phyloP scores from a whole-genome alignment of 2,113 vertebrate genomes.

The Elanus axillaris region DNA sequence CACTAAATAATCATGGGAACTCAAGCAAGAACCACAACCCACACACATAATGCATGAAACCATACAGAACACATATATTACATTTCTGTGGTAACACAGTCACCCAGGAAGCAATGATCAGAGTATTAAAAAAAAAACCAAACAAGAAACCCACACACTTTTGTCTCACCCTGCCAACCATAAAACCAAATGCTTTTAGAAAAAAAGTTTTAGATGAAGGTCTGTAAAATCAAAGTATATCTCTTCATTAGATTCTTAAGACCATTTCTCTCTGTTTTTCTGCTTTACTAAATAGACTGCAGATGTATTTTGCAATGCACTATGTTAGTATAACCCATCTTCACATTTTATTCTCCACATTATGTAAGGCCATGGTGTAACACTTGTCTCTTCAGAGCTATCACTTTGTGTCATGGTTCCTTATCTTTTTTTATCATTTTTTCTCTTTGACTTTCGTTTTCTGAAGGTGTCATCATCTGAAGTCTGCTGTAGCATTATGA shows the following conservation, averaged over 20 bases:
- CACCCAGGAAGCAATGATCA: not conserved
- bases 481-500: not conserved
- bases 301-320: not conserved
- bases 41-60: constrained; percentile 55
- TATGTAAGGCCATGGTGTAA: not conserved
- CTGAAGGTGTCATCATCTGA: not conserved
- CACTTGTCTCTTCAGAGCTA: not conserved
- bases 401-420: not conserved
- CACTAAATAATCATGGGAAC: constrained; percentile 74
- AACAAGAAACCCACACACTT: not conserved
- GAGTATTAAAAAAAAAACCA: not conserved
- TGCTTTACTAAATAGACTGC: not conserved
- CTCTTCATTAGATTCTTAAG: not conserved
- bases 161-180: accelerated
- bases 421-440: not conserved
- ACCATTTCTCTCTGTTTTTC: not conserved
- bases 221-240: not conserved
- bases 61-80: constrained; percentile 19
- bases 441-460: not conserved
- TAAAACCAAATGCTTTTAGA: not conserved
- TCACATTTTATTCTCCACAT: not conserved
- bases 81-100: constrained; percentile 32
- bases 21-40: constrained; percentile 69
- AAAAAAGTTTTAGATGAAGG: not conserved
- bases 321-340: not conserved